Conservation (phyloP, 64 coral and sea anemone genomes). For the Montipora sp. region DNA sequence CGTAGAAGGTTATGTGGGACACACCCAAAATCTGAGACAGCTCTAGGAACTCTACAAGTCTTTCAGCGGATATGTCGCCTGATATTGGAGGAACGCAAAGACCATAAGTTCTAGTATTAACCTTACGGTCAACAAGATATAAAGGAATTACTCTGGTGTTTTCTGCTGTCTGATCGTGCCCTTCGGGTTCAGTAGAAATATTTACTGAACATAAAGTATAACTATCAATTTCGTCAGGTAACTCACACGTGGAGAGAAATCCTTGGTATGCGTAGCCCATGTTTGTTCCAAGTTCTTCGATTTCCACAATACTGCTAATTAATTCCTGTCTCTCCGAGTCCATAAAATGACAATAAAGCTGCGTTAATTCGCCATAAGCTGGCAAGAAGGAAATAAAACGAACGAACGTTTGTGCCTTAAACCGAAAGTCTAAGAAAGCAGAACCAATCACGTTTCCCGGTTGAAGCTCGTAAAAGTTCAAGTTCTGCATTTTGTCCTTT, state of each 20-base stretch:
- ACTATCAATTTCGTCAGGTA: slow-evolving; percentile 46
- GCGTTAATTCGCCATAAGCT: neutral
- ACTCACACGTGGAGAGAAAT: slow-evolving; percentile 12
- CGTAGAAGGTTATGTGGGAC: slow-evolving; percentile 56
- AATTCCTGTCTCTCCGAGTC: neutral
- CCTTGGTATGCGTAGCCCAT: slow-evolving; percentile 26
- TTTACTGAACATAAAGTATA: slow-evolving; percentile 23
- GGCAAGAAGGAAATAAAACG: slow-evolving; percentile 37
- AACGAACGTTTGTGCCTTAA: slow-evolving; percentile 14
- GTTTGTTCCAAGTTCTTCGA: slow-evolving; percentile 46
- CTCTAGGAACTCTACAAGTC: slow-evolving; percentile 62
- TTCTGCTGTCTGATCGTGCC: neutral
- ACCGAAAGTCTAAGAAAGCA: slow-evolving; percentile 41
- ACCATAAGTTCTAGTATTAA: slow-evolving; percentile 21
- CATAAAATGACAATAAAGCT: slow-evolving; percentile 37
- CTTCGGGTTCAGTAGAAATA: slow-evolving; percentile 12
- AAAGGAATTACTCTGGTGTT: slow-evolving; percentile 33
- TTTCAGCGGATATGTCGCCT: neutral
- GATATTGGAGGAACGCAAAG: slow-evolving; percentile 59
- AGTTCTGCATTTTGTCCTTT: neutral
- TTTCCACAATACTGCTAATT: slow-evolving; percentile 25
- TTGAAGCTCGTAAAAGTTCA: slow-evolving; percentile 44
- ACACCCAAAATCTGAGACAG: slow-evolving; percentile 52
- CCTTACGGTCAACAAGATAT: neutral
- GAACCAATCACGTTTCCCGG: slow-evolving; percentile 48